Percentiles rank a stretch among this genome's conserved stretches.
phyloP scores from a whole-genome alignment of 2,113 vertebrate genomes.

The Aix galericulata region DNA sequence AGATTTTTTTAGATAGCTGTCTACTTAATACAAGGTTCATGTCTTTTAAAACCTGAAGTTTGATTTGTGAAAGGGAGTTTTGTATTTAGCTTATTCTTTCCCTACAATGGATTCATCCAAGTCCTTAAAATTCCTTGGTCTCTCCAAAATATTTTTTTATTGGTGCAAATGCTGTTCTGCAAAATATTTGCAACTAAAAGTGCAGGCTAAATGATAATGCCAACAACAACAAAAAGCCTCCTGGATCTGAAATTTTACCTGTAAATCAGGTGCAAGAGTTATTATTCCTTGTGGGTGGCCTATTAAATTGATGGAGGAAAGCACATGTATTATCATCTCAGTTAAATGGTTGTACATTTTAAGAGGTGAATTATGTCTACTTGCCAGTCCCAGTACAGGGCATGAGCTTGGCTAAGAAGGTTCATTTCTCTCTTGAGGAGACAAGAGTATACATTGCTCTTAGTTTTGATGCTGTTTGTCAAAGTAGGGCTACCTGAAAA shows the following conservation, averaged over 20 bases:
- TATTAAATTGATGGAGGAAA: background rate
- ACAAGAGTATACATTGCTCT: background rate
- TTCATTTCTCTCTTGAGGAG: background rate
- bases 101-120: background rate
- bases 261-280: background rate
- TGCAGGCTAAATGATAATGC: background rate
- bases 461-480: background rate
- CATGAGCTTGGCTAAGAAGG: background rate
- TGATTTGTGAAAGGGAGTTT: background rate
- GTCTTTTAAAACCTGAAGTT: background rate
- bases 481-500: background rate
- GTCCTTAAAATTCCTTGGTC: background rate
- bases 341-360: background rate
- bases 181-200: background rate
- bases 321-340: background rate
- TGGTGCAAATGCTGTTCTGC: background rate
- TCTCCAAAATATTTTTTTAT: background rate
- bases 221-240: background rate
- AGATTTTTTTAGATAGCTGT: background rate
- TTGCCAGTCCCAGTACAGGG: background rate
- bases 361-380: background rate
- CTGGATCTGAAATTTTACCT: background rate
- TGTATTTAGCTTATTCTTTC: background rate
- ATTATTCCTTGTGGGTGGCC: rapidly evolving
- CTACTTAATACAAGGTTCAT: background rate